Evolutionary conservation across 2,113 vertebrate species (phyloP).

Genomic region (Chlorocebus sabaeus): DNA sequence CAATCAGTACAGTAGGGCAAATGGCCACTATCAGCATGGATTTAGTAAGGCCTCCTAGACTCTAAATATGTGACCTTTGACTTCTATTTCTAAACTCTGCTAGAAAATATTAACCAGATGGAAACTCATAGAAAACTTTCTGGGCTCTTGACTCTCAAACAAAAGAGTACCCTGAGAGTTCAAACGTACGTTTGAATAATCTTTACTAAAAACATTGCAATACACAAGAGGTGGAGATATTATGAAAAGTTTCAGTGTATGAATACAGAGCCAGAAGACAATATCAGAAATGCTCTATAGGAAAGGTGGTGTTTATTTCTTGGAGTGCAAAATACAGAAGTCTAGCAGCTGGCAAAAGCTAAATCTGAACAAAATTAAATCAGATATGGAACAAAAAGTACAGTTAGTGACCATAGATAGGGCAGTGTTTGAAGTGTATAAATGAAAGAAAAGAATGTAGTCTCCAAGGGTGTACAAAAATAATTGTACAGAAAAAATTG

Average conservation of each 20-base stretch:
- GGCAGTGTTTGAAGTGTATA: neutral
- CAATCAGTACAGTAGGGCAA: neutral
- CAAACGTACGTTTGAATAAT: neutral
- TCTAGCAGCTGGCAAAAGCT: neutral
- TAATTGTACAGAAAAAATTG: neutral
- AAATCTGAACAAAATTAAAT: neutral
- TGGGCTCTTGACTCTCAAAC: conserved; percentile 14
- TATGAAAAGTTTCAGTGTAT: neutral
- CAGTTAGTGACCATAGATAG: neutral
- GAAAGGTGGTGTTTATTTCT: neutral
- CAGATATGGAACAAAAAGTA: conserved; percentile 13
- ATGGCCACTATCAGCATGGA: neutral
- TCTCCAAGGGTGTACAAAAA: neutral
- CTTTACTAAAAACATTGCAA: neutral
- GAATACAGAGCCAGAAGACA: neutral
- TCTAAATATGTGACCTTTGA: neutral
- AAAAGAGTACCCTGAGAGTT: neutral
- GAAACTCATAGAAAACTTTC: neutral
- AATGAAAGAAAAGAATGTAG: neutral
- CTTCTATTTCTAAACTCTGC: neutral
- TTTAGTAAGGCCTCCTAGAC: neutral
- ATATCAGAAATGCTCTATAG: neutral
- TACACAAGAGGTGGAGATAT: neutral
- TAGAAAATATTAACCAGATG: neutral
- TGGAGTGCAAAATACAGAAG: neutral